Evolutionary conservation across 2,797 vertebrate genomes (phyloP).

Genomic region (Lateolabrax maculatus): DNA sequence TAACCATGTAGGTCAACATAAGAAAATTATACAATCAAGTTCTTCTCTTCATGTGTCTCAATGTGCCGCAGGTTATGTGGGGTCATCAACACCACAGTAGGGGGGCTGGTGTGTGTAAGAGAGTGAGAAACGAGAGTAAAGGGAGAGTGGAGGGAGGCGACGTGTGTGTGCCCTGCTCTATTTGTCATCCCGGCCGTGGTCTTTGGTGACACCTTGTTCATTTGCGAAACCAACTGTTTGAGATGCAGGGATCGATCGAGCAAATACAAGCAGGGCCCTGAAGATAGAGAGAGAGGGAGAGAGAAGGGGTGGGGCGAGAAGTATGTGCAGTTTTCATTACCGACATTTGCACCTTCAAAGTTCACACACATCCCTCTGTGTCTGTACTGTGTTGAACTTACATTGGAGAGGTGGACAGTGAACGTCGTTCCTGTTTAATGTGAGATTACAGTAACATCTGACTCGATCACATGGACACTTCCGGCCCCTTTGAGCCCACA

Average conservation of each 20-base stretch:
- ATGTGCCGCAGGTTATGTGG: conserved; percentile 15
- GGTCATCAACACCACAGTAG: conserved; percentile 11
- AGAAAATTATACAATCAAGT: too few species aligned
- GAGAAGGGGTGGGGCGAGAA: not conserved
- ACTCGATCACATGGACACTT: not conserved
- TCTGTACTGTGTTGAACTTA: not conserved
- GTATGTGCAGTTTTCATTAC: conserved; percentile 21
- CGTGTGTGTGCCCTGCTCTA: conserved; percentile 48
- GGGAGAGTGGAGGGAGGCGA: conserved; percentile 8
- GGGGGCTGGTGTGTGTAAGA: conserved; percentile 10
- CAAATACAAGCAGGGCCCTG: conserved; percentile 67
- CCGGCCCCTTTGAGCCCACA: rapidly evolving
- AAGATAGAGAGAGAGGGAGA: conserved; percentile 38
- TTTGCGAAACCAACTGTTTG: conserved; percentile 78
- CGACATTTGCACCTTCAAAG: conserved; percentile 6
- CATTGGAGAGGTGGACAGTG: not conserved
- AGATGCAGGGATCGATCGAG: conserved; percentile 80
- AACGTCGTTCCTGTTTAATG: not conserved
- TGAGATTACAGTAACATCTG: not conserved
- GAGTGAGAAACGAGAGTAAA: conserved; percentile 4
- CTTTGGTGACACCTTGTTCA: conserved; percentile 82
- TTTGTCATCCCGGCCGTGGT: conserved; percentile 72
- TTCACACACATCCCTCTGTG: not conserved
- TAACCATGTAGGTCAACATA: too few species aligned
- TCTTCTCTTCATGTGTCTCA: not conserved